phyloP scores from a whole-genome alignment of 2,797 vertebrate genomes.

The Cryptoblepharus egeriae region DNA sequence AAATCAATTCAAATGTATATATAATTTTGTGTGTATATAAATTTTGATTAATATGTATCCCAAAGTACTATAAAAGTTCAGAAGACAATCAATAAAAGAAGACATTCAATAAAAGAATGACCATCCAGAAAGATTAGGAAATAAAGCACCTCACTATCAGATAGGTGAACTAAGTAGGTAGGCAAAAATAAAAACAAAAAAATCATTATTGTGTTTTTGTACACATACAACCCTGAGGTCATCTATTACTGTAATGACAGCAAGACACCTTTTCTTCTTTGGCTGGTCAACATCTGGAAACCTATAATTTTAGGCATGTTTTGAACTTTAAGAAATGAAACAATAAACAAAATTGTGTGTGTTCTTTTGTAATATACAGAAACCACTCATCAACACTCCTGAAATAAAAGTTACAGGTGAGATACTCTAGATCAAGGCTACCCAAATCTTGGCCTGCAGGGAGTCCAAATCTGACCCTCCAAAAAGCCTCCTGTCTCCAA shows the following conservation, averaged over 20 bases:
- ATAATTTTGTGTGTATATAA: background rate
- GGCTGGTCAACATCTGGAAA: background rate
- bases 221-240: background rate
- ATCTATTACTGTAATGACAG: background rate
- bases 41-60: background rate
- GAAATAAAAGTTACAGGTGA: background rate
- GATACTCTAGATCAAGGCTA: no score
- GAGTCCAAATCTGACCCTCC: no score
- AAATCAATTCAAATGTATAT: slow-evolving; percentile 20
- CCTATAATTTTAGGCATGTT: background rate
- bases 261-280: background rate
- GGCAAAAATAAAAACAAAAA: background rate
- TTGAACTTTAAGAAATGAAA: background rate
- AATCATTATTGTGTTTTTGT: background rate
- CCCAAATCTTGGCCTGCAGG: no score
- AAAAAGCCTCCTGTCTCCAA: no score
- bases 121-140: background rate
- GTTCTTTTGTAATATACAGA: background rate
- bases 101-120: no score
- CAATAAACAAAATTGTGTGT: background rate
- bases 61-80: background rate
- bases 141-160: background rate
- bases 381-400: background rate
- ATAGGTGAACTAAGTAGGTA: background rate
- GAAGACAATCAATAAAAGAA: background rate